Conservation (phyloP, 2,888 invertebrate genomes). For the Tinea semifulvella region DNA sequence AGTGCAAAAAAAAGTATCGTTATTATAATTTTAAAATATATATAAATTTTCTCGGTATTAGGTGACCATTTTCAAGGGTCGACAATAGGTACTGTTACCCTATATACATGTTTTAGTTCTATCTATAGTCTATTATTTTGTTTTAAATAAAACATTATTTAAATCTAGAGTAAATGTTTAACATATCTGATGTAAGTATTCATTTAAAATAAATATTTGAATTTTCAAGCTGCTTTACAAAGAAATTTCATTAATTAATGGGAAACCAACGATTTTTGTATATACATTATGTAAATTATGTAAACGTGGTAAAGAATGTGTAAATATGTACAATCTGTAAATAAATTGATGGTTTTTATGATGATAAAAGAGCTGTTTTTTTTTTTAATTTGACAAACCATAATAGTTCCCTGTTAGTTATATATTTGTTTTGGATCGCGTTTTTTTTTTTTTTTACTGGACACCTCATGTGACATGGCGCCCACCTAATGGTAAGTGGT, state of each 20-base stretch:
- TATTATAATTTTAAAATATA: too few relatives aligned
- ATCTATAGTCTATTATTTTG: conserved; percentile 2
- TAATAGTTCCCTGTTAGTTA: not conserved
- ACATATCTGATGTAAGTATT: too few relatives aligned
- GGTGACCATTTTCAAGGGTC: too few relatives aligned
- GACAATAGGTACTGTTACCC: too few relatives aligned
- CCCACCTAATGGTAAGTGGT: too few relatives aligned
- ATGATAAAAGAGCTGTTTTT: conserved; percentile 35
- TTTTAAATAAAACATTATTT: conserved; percentile 13
- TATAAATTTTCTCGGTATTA: too few relatives aligned
- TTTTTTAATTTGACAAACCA: conserved; percentile 35
- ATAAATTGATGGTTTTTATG: conserved; percentile 66
- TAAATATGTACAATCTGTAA: conserved; percentile 32
- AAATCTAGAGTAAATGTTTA: conserved; percentile 24
- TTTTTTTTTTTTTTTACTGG: too few relatives aligned
- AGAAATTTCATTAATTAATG: conserved; percentile 3
- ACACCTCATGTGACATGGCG: too few relatives aligned
- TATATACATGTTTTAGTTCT: not conserved
- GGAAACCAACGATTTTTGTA: conserved; percentile 9
- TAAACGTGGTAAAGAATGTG: conserved; percentile 7
- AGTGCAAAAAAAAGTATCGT: too few relatives aligned
- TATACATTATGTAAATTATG: conserved; percentile 13
- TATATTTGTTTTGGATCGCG: too few relatives aligned
- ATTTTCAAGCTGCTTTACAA: conserved; percentile 5
- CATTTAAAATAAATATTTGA: conserved; percentile 15